Percentiles rank a stretch among this genome's conserved stretches.
Conservation (phyloP, 2,113 vertebrate genomes). For the Cebus imitator region DNA sequence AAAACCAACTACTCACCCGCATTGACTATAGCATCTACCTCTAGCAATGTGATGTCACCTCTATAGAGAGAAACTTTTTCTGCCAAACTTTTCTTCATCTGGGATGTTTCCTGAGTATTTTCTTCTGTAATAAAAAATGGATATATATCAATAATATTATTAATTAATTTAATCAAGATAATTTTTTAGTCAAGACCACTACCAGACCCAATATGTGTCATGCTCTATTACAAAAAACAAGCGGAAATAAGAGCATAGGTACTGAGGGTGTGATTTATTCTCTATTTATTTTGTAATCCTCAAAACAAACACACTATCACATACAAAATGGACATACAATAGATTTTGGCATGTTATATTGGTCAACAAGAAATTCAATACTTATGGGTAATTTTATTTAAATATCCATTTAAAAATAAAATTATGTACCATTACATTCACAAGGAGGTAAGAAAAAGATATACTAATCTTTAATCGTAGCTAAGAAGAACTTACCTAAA, state of each 20-base stretch:
- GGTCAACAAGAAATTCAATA: not conserved
- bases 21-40: slow-evolving; percentile 98
- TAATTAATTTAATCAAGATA: slow-evolving; percentile 13
- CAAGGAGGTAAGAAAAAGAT: slow-evolving; percentile 1
- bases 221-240: not conserved
- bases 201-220: not conserved
- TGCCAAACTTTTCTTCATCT: slow-evolving; percentile 87
- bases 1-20: slow-evolving; percentile 89
- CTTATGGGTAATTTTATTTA: slow-evolving; percentile 30
- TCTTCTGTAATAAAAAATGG: slow-evolving; percentile 80
- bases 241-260: slow-evolving; percentile 23
- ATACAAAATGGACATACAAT: not conserved
- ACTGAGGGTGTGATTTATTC: not conserved
- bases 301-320: slow-evolving; percentile 17
- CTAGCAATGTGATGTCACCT: slow-evolving; percentile 97
- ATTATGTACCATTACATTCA: not conserved
- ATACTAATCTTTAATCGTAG: no score
- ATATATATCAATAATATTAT: slow-evolving; percentile 38
- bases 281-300: not conserved
- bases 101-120: slow-evolving; percentile 79
- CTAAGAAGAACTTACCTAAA: not conserved
- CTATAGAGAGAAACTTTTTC: slow-evolving; percentile 97
- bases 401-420: slow-evolving; percentile 11
- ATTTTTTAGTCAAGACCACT: slow-evolving; percentile 15
- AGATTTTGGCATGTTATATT: not conserved